Evolutionary conservation across 2,113 vertebrate genomes (phyloP).

Genomic region (Pachyramphus minor): DNA sequence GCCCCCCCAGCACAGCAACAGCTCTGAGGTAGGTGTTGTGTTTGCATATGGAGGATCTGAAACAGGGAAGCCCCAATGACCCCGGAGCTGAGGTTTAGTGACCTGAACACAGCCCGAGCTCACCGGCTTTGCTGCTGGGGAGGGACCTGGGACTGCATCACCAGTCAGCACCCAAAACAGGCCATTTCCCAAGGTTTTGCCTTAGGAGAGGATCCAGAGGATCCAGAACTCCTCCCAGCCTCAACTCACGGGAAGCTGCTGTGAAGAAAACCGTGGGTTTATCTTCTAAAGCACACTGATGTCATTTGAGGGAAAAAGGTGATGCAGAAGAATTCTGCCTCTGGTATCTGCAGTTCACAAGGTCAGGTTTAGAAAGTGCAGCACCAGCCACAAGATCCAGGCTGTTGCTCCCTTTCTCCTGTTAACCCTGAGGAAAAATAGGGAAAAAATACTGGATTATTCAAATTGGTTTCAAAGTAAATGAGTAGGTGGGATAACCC

Average conservation of each 20-base stretch:
- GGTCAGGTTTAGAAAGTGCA: not conserved
- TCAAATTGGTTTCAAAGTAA: not conserved
- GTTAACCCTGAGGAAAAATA: not conserved
- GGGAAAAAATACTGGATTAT: not conserved
- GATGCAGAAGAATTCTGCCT: not conserved
- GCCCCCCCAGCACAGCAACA: not conserved
- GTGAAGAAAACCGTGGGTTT: not conserved
- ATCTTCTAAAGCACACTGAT: not conserved
- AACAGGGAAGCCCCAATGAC: not conserved
- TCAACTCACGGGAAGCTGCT: not conserved
- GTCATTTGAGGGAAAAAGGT: fast-evolving
- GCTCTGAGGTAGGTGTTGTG: conserved; percentile 30
- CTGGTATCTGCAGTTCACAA: not conserved
- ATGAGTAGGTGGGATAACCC: not conserved
- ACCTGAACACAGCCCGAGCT: not conserved
- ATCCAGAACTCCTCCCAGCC: not conserved
- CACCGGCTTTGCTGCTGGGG: not conserved
- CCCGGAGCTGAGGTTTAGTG: not conserved
- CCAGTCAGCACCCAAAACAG: not conserved
- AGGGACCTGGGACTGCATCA: not conserved
- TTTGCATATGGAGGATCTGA: not conserved
- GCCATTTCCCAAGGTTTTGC: not conserved
- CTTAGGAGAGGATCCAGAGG: not conserved
- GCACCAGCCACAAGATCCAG: not conserved
- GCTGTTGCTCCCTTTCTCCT: not conserved